Base-by-base conservation (phyloP, 2,888 invertebrate genomes). In the Coelinius sp. region DNA sequence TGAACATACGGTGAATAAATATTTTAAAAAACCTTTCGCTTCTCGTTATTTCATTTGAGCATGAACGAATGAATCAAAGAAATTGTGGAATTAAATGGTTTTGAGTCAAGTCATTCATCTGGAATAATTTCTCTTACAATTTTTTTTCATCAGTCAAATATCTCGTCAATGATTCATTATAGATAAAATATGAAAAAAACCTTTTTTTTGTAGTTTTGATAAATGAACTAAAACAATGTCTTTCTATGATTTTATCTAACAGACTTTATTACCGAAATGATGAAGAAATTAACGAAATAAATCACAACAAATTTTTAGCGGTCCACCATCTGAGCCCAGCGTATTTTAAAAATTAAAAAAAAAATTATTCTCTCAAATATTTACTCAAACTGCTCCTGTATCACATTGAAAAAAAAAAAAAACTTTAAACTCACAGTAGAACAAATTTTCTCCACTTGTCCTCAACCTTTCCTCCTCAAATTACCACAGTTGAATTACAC, bases 361-460 rank as follows among this genome's bases (percentile, higher is more conserved):
- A 2, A 52, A 59, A 31, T 0, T 12, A 41, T 1, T 12, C 12
- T 5, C 41, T 6, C 35, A 35, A 35, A 35, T 35, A 35, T 35
- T 35, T 7, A 35, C 8, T 6, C 8, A 6, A 35, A n/a, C n/a
- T n/a, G n/a, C n/a, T 7, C 27, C 14, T 31, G 7, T n/a, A 17
- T 31, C 7, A 27, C 8, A 17, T 14, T 31, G 4, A 7, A 14
- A 31, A n/a, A 56, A 25, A 56, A 56, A 27, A 52, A 24, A 22
- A 24, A 7, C 22, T 12, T 12, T 22, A 12, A n/a, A n/a, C n/a
- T n/a, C n/a, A n/a, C n/a, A n/a, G 8, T 31, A 6, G 17, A 56
- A 27, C 31, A 27, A 31, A 52, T 52, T 52, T 52, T 52, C 52
- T 22, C 22, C 52, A 52, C 52, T 52, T 52, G 52, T 52, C 52